Conservation (phyloP, 2,888 invertebrate genomes). For the Drosophila prolongata region DNA sequence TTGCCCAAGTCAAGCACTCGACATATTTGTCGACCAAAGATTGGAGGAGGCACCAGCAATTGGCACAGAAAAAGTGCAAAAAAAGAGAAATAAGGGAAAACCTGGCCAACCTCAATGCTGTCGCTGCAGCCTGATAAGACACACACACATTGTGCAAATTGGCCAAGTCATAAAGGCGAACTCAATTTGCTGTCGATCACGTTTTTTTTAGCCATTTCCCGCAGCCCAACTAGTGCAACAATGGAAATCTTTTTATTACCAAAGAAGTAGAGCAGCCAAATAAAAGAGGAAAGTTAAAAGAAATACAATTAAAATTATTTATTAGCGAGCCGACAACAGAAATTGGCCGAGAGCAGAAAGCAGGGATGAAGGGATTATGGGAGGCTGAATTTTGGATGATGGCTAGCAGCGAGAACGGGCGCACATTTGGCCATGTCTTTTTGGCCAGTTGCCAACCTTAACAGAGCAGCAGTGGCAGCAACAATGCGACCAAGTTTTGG, state of each 20-base stretch:
- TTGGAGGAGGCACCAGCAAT: slow-evolving; percentile 19
- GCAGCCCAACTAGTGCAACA: slow-evolving; percentile 30
- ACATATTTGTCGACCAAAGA: slow-evolving; percentile 45
- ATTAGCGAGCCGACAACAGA: slow-evolving; percentile 60
- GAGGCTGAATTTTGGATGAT: slow-evolving; percentile 61
- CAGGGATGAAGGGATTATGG: slow-evolving; percentile 14
- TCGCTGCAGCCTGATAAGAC: slow-evolving; percentile 39
- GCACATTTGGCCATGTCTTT: slow-evolving; percentile 79
- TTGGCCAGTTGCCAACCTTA: slow-evolving; percentile 75
- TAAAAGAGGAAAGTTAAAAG: slow-evolving; percentile 40
- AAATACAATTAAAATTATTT: slow-evolving; percentile 78
- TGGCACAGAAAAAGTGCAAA: slow-evolving; percentile 18
- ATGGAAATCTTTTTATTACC: slow-evolving; percentile 47
- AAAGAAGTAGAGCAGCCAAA: slow-evolving; percentile 62
- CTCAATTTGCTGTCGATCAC: slow-evolving; percentile 73
- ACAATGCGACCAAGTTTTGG: slow-evolving; percentile 48
- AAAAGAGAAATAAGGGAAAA: slow-evolving; percentile 19
- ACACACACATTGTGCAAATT: slow-evolving; percentile 36
- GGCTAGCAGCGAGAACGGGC: slow-evolving; percentile 46
- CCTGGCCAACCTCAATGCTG: slow-evolving; percentile 51
- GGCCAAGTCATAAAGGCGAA: slow-evolving; percentile 41
- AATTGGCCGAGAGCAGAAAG: slow-evolving; percentile 18
- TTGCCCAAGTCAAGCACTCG: slow-evolving; percentile 61
- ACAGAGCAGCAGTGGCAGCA: slow-evolving; percentile 33
- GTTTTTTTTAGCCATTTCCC: slow-evolving; percentile 43